A percentile compares a stretch with the other conserved stretches of the same genome.
These are phyloP conservation scores for Anguilla anguilla DNA, from an alignment of 2,797 vertebrate species.

Conservation along the genomic window DNA sequence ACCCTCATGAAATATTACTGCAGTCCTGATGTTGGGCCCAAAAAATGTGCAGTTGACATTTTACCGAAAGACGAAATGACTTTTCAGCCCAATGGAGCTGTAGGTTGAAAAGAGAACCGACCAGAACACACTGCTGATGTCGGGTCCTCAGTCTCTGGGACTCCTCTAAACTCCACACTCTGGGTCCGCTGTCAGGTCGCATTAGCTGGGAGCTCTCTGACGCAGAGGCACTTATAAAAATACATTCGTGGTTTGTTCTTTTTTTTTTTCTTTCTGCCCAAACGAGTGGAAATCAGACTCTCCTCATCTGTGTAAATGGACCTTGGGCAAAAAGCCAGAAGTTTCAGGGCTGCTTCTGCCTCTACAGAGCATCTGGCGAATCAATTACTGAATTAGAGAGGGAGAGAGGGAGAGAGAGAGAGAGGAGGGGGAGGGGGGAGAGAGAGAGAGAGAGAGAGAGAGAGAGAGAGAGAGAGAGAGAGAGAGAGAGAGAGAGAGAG, in stretches of 20 bases:
- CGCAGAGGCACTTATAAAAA: slow-evolving; percentile 35
- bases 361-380: slow-evolving; percentile 76
- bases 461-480: background rate
- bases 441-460: slow-evolving; percentile 33
- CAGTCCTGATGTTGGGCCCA: background rate
- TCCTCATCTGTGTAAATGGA: slow-evolving; percentile 70
- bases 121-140: background rate
- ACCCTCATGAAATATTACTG: background rate
- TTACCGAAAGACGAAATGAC: background rate
- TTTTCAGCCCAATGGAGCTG: background rate
- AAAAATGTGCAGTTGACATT: background rate
- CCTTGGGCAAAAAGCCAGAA: slow-evolving; percentile 68
- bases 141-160: background rate
- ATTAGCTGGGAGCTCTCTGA: slow-evolving; percentile 19
- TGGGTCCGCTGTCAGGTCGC: background rate
- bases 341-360: slow-evolving; percentile 71
- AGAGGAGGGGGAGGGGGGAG: slow-evolving; percentile 24
- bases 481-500: slow-evolving; percentile 16
- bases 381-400: slow-evolving; percentile 78
- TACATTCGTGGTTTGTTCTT: slow-evolving; percentile 57
- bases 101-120: too few relatives aligned
- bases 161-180: background rate
- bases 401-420: slow-evolving; percentile 33
- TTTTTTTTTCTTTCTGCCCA: slow-evolving; percentile 52
- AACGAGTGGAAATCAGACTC: slow-evolving; percentile 74